Base-by-base conservation (phyloP, 2,113 vertebrate genomes). In the Leucosticte australis region DNA sequence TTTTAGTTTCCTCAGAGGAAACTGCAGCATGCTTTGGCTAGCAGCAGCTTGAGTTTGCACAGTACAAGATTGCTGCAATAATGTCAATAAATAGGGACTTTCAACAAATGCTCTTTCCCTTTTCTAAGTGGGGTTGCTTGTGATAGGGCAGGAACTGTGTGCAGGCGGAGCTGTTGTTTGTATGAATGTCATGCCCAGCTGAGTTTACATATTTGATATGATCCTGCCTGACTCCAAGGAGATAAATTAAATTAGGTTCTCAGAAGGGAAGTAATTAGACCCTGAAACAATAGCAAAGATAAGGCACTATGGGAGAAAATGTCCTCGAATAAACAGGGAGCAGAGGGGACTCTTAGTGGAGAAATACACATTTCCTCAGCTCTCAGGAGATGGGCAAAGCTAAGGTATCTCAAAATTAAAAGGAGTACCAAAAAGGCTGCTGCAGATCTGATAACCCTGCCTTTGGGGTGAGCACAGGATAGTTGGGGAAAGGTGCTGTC, bases 161-260 rank as follows among this genome's bases (percentile, higher is more conserved):
- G 28, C 75, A 81, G 76, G 65, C 2, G 0, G 65, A 55, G 65
- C 56, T 0, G 1, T 39, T 81, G 62, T 92, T 93, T 86, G 37
- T 83, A 52, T 71, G 79, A 77, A 80, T 77, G 71, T 77, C 84
- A 39, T 71, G 71, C 64, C 55, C 83, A 88, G 56, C 93, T 83
- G 85, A 95, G 88, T 97, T 95, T 96, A 93, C 92, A 63, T 93
- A 55, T 88, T 94, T 88, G 84, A 83, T 92, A 77, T 1, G 35
- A 90, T 93, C 79, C 94, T 94, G 60, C 84, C 76, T 92, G 87
- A 90, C 92, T 96, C 94, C 73, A 92, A 93, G 91, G 90, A 95
- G 87, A 94, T 91, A 96, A 92, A 94, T 96, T 87, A 94, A 95
- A 95, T 95, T 94, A 95, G 84, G 63, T 82, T 94, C 84, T 95